Base-by-base conservation (phyloP, 2,888 invertebrate species). In the Eulithis testata region DNA sequence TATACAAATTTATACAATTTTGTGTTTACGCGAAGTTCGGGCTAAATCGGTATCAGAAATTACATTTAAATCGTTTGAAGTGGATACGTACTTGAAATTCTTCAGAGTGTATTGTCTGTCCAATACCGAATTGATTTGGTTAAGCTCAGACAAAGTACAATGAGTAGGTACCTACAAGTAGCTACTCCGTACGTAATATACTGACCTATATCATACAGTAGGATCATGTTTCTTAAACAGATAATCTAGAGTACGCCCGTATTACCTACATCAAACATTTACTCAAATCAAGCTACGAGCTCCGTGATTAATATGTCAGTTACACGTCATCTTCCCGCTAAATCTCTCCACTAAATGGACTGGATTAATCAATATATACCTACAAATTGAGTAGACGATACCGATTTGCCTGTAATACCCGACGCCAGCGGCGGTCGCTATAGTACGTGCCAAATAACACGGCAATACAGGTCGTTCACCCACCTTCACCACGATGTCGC, bases 301-400 rank as follows among this genome's bases (percentile, higher is more conserved):
- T 40, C 40, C 8, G 9, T 40, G 40, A 40, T 40, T 40, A 40
- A 40, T 44, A 44, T n/a, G n/a, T 44, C 44, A 44, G 44, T 54
- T 53, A 60, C 61, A 61, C 49, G 54, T 40, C n/a, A 44, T 61
- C 54, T 49, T 40, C 27, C 55, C 27, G 54, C 40, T 54, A 57
- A 31, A 40, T 49, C 50, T 52, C 21, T 57, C 60, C 56, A 56
- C 49, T 47, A 62, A 54, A 49, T 49, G 43, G 50, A 54, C 47
- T 51, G 45, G 60, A 64, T 54, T 61, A 63, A 70, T 65, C 65
- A 60, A 65, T 63, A 21, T 21, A 2, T 21, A 21, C 21, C 21
- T 21, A 68, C 43, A 65, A 61, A 66, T 60, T 58, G 52, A 63
- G 60, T 50, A 36, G 12, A 58, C 54, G 64, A 27, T 45, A 60